Evolutionary conservation across 2,888 invertebrate genomes (phyloP).

Genomic region (Drosophila conformis): DNA sequence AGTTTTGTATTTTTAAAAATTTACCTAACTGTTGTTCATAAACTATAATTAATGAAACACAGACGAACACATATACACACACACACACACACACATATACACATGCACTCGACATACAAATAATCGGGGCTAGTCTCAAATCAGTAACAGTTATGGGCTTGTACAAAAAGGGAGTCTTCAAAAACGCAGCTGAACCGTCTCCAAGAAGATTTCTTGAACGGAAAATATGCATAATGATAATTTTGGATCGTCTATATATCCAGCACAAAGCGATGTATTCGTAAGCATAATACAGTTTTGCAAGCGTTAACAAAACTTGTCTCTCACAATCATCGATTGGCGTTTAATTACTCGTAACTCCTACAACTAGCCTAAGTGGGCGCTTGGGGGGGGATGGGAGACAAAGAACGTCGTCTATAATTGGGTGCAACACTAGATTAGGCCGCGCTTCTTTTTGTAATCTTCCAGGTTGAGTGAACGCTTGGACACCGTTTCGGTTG

Average conservation of each 20-base stretch:
- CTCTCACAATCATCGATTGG: conserved; percentile 34
- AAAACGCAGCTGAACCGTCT: background rate
- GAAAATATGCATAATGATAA: background rate
- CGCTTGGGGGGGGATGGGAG: background rate
- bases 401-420: conserved; percentile 11
- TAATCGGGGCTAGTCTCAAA: conserved; percentile 3
- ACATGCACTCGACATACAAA: background rate
- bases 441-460: conserved; percentile 96
- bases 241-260: conserved; percentile 5
- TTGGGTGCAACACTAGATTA: conserved; percentile 87
- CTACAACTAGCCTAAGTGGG: conserved; percentile 34
- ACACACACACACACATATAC: background rate
- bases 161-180: background rate
- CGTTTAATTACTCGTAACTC: conserved; percentile 41
- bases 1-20: conserved; percentile 29
- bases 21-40: conserved; percentile 42
- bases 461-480: conserved; percentile 95
- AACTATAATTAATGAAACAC: conserved; percentile 21
- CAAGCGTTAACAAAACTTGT: conserved; percentile 35
- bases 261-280: conserved; percentile 40
- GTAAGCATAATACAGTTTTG: conserved; percentile 46
- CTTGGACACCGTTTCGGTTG: conserved; percentile 92
- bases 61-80: conserved; percentile 4
- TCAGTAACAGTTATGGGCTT: conserved; percentile 5
- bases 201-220: background rate